These are phyloP conservation scores for Oncorhynchus keta DNA, from an alignment of 2,113 vertebrate species.

Conservation along the genomic window DNA sequence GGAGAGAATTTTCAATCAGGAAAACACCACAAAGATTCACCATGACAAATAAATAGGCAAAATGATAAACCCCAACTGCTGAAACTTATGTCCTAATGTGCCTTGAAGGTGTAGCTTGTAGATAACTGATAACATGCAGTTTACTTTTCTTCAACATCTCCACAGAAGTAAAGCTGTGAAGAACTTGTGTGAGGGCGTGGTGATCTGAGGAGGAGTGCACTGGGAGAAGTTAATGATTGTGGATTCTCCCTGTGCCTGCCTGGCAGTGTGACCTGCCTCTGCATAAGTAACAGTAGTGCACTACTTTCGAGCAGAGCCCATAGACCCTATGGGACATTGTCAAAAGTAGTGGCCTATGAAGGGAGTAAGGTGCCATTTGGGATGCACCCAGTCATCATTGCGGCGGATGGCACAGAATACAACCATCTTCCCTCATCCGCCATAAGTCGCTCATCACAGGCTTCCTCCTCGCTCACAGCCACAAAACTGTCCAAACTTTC, in stretches of 20 bases:
- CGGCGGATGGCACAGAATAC: constrained; percentile 25
- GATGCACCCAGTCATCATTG: background rate
- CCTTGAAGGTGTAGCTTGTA: background rate
- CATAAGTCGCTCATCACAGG: constrained; percentile 45
- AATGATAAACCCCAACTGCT: background rate
- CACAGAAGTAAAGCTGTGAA: background rate
- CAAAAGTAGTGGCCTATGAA: no score
- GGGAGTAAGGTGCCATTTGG: no score
- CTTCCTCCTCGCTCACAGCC: constrained; percentile 32
- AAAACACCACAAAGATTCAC: background rate
- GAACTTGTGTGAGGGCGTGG: constrained; percentile 19
- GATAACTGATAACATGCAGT: no score
- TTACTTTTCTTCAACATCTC: background rate
- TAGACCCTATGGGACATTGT: no score
- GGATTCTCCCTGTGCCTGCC: constrained; percentile 31
- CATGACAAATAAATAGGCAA: background rate
- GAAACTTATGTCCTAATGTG: background rate
- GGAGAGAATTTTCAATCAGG: background rate
- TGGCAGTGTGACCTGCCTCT: constrained; percentile 45
- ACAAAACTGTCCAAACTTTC: constrained; percentile 38
- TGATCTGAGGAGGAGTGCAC: constrained; percentile 3
- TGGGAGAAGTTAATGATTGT: constrained; percentile 36
- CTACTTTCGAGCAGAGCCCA: no score
- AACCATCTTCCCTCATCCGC: constrained; percentile 23
- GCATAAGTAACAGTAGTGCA: constrained; percentile 55